Percentiles rank a stretch among this genome's conserved stretches.
Conservation (phyloP, 2,797 vertebrate species). For the Rhinoraja longicauda region DNA sequence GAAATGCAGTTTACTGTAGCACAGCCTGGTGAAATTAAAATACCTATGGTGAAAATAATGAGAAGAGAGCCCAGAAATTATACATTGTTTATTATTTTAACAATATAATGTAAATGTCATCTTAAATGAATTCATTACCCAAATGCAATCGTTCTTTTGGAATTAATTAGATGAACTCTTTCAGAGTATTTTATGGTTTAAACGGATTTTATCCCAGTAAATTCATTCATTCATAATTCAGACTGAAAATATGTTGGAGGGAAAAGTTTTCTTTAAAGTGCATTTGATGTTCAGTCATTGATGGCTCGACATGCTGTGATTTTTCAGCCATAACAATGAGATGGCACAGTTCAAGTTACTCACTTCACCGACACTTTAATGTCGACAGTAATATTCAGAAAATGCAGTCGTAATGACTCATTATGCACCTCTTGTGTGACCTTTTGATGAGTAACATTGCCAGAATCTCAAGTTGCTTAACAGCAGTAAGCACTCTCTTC, state of each 20-base stretch:
- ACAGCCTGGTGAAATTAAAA: not conserved
- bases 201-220: not conserved
- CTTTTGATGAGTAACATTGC: not conserved
- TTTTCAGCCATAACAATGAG: not conserved
- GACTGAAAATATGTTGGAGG: not conserved
- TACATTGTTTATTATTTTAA: not conserved
- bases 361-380: not conserved
- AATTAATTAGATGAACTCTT: not conserved
- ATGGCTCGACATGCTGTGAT: not conserved
- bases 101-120: not conserved
- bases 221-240: not conserved
- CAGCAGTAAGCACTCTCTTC: no score
- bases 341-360: not conserved
- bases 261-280: not conserved
- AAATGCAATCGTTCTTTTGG: not conserved
- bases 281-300: not conserved
- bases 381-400: not conserved
- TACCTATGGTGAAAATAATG: conserved; percentile 18
- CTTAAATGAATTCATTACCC: not conserved
- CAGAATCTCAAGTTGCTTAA: conserved; percentile 11
- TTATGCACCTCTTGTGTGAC: no score
- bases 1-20: not conserved
- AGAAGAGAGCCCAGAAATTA: not conserved
- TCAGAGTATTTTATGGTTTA: not conserved
- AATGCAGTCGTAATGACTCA: not conserved